A percentile compares a stretch with the other conserved stretches of the same genome.
These are phyloP conservation scores for Xiphorhynchus elegans DNA, from an alignment of 2,113 vertebrate species.

Conservation along the genomic window DNA sequence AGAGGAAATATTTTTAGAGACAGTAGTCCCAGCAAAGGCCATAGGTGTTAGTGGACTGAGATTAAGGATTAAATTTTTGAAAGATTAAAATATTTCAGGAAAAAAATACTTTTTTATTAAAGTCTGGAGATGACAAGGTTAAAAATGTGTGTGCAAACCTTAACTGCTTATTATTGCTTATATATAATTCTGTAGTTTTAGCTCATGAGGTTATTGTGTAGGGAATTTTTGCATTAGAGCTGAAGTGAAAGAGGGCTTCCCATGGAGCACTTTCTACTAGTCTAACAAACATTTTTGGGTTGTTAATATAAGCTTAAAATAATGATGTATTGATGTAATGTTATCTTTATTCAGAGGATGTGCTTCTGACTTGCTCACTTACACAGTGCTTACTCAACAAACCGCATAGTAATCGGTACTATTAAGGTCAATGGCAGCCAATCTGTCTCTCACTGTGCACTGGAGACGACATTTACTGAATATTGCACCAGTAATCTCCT, in stretches of 20 bases:
- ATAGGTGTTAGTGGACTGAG: background rate
- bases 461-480: background rate
- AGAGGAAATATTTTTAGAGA: background rate
- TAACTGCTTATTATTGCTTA: background rate
- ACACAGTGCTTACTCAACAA: slow-evolving; percentile 25
- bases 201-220: background rate
- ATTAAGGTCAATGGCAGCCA: slow-evolving; percentile 15
- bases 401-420: background rate
- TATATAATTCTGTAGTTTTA: background rate
- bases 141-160: background rate
- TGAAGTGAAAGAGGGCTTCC: background rate
- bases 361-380: background rate
- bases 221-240: background rate
- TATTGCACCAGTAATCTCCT: background rate
- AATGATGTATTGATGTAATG: background rate
- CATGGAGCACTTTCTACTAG: background rate
- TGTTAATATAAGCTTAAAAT: slow-evolving; percentile 5
- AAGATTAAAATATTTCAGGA: background rate
- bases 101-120: background rate
- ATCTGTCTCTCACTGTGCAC: background rate
- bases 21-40: background rate
- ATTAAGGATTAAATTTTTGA: background rate
- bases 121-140: background rate
- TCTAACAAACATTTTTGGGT: background rate
- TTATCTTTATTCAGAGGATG: slow-evolving; percentile 19